Conservation (phyloP, 2,113 vertebrate genomes). For the Etheostoma cragini region DNA sequence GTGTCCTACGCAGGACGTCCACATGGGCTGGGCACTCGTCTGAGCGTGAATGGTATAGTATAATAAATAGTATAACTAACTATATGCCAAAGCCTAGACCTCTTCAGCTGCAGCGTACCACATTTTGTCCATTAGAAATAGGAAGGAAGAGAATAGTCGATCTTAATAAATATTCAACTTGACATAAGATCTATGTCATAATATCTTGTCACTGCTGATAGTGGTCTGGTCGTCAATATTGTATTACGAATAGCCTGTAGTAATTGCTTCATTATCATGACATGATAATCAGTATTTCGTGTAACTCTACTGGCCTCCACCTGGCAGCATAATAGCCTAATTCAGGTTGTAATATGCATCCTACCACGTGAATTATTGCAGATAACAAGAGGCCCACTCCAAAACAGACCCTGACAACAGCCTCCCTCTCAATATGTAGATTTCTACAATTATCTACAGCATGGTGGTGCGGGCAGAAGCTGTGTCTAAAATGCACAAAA, state of each 20-base stretch:
- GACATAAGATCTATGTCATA: slow-evolving; percentile 18
- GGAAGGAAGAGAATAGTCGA: not conserved
- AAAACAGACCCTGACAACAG: slow-evolving; percentile 64
- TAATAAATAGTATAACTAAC: not conserved
- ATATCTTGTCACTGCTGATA: slow-evolving; percentile 28
- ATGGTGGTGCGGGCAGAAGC: slow-evolving; percentile 71
- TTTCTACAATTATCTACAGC: slow-evolving; percentile 83
- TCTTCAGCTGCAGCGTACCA: not conserved
- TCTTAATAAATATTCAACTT: slow-evolving; percentile 45
- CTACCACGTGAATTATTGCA: slow-evolving; percentile 73
- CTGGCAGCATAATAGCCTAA: slow-evolving; percentile 78
- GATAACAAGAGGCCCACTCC: slow-evolving; percentile 74
- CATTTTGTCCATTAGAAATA: not conserved
- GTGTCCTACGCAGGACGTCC: not conserved
- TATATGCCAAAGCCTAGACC: not conserved
- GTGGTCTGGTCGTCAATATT: slow-evolving; percentile 35
- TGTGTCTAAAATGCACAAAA: slow-evolving; percentile 85
- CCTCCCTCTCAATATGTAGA: slow-evolving; percentile 82
- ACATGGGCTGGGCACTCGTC: not conserved
- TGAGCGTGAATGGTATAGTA: not conserved
- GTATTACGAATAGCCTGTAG: slow-evolving; percentile 41
- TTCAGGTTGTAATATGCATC: slow-evolving; percentile 78
- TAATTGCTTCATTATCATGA: slow-evolving; percentile 77
- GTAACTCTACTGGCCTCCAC: slow-evolving; percentile 76
- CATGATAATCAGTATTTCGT: slow-evolving; percentile 66